Percentiles rank a stretch among this genome's conserved stretches.
Conservation (phyloP, 2,797 vertebrate species). For the Brotogeris chrysoptera region DNA sequence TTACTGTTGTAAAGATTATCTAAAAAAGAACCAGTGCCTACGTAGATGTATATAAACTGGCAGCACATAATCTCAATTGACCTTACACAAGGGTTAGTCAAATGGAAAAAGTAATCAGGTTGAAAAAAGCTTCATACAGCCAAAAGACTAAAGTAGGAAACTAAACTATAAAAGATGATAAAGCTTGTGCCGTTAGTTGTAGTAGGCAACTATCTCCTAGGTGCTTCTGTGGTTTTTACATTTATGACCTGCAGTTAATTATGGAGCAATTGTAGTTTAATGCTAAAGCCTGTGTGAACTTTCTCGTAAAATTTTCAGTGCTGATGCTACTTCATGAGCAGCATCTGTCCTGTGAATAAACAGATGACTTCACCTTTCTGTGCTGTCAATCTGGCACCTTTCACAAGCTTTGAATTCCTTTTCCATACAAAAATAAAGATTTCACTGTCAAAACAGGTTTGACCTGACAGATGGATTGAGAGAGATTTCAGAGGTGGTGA, state of each 20-base stretch:
- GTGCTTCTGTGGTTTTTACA: neutral
- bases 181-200: neutral
- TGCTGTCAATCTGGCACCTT: neutral
- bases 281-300: neutral
- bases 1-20: neutral
- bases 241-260: neutral
- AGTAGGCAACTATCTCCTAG: neutral
- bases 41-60: neutral
- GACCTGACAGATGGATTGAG: neutral
- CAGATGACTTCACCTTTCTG: neutral
- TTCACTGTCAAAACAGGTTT: constrained; percentile 13
- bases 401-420: neutral
- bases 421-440: constrained; percentile 17
- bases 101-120: neutral
- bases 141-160: neutral
- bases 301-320: neutral
- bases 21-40: neutral
- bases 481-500: neutral
- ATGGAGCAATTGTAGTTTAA: neutral
- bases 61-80: neutral
- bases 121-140: neutral
- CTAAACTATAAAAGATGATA: neutral
- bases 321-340: neutral
- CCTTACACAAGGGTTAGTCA: neutral
- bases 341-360: neutral